Evolutionary conservation across 2,888 invertebrate genomes (phyloP).

Genomic region (Agriopis aurantiaria): DNA sequence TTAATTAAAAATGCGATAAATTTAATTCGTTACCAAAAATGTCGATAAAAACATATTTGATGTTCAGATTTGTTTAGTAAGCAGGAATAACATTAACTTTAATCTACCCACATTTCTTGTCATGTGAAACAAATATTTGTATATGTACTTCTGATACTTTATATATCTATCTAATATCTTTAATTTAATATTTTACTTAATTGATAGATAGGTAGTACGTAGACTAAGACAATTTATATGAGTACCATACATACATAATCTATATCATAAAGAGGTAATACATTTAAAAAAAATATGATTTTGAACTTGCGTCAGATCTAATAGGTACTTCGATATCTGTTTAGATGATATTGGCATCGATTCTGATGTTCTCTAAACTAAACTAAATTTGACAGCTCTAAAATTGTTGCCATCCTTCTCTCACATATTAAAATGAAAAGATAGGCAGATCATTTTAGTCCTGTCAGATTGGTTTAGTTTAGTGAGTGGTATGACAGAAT

Average conservation of each 20-base stretch:
- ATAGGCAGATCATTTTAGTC: too few species aligned
- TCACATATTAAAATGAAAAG: too few species aligned
- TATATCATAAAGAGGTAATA: background rate
- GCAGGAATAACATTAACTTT: background rate
- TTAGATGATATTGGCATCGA: conserved; percentile 72
- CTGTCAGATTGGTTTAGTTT: too few species aligned
- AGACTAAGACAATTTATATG: conserved; percentile 56
- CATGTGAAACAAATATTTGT: conserved; percentile 36
- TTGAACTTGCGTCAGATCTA: conserved; percentile 81
- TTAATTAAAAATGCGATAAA: too few species aligned
- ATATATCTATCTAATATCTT: conserved; percentile 31
- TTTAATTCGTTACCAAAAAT: background rate
- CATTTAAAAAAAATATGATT: conserved; percentile 33
- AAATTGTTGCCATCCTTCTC: too few species aligned
- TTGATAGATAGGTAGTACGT: conserved; percentile 52
- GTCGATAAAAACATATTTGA: background rate
- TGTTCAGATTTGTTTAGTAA: too few species aligned
- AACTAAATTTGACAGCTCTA: too few species aligned
- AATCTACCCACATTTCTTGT: conserved; percentile 44
- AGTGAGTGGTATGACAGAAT: too few species aligned
- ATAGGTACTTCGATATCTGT: conserved; percentile 68
- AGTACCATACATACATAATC: conserved; percentile 37
- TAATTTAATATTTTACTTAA: conserved; percentile 54
- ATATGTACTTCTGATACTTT: conserved; percentile 26
- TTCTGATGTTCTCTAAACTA: too few species aligned